phyloP scores from a whole-genome alignment of 2,113 vertebrate species.

The Oxyruncus cristatus region DNA sequence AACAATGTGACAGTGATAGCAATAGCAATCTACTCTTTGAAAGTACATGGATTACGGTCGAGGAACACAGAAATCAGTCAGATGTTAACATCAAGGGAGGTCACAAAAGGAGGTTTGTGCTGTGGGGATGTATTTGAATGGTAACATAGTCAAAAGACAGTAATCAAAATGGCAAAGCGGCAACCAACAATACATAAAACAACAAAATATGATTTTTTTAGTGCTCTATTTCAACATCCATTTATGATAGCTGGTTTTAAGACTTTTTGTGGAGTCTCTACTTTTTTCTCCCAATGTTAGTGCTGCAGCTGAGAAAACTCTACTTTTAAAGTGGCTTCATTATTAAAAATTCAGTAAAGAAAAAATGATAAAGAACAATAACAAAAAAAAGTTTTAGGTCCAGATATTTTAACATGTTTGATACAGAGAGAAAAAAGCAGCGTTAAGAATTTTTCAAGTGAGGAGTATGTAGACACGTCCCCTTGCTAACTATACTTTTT shows the following conservation, averaged over 20 bases:
- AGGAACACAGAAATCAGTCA: not conserved
- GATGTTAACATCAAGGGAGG: not conserved
- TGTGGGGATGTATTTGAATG: not conserved
- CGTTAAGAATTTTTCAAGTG: not conserved
- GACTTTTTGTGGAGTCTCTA: not conserved
- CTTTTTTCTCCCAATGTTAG: not conserved
- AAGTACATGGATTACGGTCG: not conserved
- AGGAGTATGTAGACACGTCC: not conserved
- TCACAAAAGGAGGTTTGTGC: not conserved
- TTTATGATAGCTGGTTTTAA: not conserved
- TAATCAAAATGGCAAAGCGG: not conserved
- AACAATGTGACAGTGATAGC: not conserved
- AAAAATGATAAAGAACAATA: not conserved
- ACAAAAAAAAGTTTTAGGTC: not conserved
- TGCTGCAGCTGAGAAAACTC: not conserved
- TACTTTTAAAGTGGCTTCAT: not conserved
- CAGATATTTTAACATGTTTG: not conserved
- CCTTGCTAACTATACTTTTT: not conserved
- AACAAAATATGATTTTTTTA: not conserved
- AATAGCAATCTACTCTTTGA: not conserved
- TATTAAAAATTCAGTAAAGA: not conserved
- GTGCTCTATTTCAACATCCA: not conserved
- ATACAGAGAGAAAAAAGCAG: not conserved
- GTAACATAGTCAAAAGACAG: not conserved
- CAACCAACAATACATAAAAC: not conserved